Percentiles rank a stretch among this genome's conserved stretches.
These are phyloP conservation scores for Ammospiza caudacuta DNA, from an alignment of 2,113 vertebrate genomes.

Conservation along the genomic window DNA sequence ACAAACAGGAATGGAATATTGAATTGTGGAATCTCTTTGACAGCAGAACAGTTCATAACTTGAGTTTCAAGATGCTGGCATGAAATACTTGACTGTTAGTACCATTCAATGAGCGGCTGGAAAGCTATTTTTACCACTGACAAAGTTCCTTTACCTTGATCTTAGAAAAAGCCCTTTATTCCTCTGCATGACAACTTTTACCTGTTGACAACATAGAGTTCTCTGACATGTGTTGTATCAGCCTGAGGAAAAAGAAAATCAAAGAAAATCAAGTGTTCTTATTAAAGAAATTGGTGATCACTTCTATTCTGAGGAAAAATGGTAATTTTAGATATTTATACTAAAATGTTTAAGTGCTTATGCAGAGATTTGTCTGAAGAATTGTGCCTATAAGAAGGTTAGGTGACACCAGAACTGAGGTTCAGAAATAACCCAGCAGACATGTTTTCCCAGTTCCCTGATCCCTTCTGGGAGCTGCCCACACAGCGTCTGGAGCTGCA, in stretches of 20 bases:
- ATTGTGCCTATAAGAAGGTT: neutral
- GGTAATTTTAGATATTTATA: neutral
- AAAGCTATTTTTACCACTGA: neutral
- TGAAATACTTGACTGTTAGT: neutral
- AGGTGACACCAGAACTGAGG: neutral
- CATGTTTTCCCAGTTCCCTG: fast-evolving
- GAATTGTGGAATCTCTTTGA: neutral
- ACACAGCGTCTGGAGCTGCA: neutral
- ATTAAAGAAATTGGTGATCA: neutral
- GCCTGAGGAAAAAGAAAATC: neutral
- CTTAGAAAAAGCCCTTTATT: neutral
- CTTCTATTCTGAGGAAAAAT: neutral
- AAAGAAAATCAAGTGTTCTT: neutral
- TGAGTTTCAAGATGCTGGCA: neutral
- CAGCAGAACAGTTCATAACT: neutral
- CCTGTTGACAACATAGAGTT: neutral
- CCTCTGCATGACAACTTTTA: neutral
- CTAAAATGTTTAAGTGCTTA: neutral
- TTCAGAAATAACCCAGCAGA: neutral
- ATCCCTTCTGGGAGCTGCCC: neutral
- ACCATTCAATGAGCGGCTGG: neutral
- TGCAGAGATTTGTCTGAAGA: neutral
- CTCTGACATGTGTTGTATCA: neutral
- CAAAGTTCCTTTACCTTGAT: neutral
- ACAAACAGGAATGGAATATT: neutral